phyloP scores from a whole-genome alignment of 1,140 invertebrate species.

The Planococcus citri region DNA sequence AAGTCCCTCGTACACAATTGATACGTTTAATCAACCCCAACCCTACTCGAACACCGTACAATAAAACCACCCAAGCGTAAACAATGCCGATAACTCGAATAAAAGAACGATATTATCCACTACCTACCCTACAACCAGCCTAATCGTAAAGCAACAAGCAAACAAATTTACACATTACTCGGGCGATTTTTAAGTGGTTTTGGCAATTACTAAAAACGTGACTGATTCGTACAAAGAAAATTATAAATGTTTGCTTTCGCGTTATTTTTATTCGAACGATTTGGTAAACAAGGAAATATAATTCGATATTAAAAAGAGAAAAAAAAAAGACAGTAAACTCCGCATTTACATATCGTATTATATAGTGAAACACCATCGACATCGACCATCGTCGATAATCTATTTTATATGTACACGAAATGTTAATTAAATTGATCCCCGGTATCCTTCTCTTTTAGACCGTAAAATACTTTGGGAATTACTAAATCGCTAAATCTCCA shows the following conservation, averaged over 20 bases:
- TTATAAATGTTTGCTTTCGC: neutral
- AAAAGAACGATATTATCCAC: neutral
- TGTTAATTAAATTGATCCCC: neutral
- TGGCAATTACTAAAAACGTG: conserved; percentile 16
- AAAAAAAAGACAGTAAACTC: no score
- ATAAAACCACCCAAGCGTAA: no score
- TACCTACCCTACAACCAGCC: neutral
- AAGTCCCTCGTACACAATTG: no score
- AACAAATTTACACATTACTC: conserved; percentile 15
- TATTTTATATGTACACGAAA: neutral
- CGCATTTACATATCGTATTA: neutral
- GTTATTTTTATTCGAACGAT: conserved; percentile 9
- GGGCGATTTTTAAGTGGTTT: conserved; percentile 17
- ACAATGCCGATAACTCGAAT: no score
- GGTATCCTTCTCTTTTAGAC: neutral
- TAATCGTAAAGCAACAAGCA: conserved; percentile 13
- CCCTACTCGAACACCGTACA: no score
- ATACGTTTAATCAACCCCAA: no score
- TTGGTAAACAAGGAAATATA: conserved; percentile 4
- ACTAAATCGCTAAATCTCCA: neutral
- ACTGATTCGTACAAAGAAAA: neutral
- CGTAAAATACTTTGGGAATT: neutral
- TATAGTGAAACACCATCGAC: no score
- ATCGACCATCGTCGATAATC: neutral
- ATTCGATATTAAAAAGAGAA: neutral